Base-by-base conservation (phyloP, 2,797 vertebrate species). In the Ceryle rudis region DNA sequence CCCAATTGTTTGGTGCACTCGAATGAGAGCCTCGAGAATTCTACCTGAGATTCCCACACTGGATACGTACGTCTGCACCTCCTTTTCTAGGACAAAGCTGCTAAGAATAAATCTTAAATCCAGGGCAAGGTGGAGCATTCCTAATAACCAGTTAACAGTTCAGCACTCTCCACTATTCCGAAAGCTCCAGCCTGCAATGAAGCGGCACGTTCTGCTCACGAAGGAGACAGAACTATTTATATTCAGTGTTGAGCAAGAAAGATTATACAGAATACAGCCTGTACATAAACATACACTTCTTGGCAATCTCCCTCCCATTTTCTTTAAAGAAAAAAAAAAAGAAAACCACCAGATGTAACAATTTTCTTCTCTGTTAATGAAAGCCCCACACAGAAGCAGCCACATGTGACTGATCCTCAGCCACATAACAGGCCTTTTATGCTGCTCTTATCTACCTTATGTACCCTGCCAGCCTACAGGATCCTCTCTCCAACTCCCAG, bases 1-100 rank as follows among this genome's bases (percentile, higher is more conserved):
- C 62, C 14, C 12, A 8, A 2, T 4, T 10, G 1, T 3, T 8
- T 5, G 21, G n/a, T 10, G 31, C 31, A 1, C 47, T 33, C 79
- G 21, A 65, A 20, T 1, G 46, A 49, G 61, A 33, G 52, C 0
- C 20, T 20, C 46, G 54, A 19, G 9, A 22, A 61, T 8, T 42
- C 57, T 39, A 52, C 39, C 20, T 0, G 1, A 60, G 79, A 60
- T 39, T 57, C 44, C 15, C 41, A 10, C 2, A 14, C 4, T 5
- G 62, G 33, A 6, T 26, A 46, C 0, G 11, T 8, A 6, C 3
- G 10, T 14, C 83, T 74, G 49, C 65, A 60, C 16, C 23, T 26
- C 39, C 64, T 86, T 41, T 26, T 47, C 64, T 57, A 15, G 37
- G 41, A n/a, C 61, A 80, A 54, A 69, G 41, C 69, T 1, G 18